Percentiles rank a stretch among this genome's conserved stretches.
Evolutionary conservation across 2,888 invertebrate genomes (phyloP).

Genomic region (Myopa tessellatipennis): DNA sequence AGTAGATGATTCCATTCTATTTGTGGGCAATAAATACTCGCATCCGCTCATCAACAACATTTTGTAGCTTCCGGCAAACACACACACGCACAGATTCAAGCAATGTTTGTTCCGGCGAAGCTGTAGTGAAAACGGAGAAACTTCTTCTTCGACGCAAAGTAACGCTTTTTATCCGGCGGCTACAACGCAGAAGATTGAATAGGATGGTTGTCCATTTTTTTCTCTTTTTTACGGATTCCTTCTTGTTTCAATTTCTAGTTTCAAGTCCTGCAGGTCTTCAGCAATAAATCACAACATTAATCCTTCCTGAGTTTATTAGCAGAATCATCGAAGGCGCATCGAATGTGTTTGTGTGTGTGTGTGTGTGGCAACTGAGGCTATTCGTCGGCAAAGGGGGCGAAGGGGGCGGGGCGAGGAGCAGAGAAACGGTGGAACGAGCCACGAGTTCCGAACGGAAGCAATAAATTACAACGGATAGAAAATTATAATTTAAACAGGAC

Average conservation of each 20-base stretch:
- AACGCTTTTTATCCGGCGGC: too few relatives aligned
- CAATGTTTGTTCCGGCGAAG: background rate
- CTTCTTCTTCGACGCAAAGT: background rate
- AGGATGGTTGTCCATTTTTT: background rate
- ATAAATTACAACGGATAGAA: constrained; percentile 1
- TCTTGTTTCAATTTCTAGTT: constrained; percentile 9
- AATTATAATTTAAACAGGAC: background rate
- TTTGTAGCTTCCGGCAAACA: background rate
- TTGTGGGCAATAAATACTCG: constrained; percentile 6
- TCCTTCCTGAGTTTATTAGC: constrained; percentile 66
- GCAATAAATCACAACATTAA: constrained; percentile 66
- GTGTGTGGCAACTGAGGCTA: background rate
- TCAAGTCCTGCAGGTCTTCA: background rate
- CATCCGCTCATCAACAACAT: constrained; percentile 5
- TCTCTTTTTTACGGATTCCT: background rate
- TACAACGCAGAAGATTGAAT: too few relatives aligned
- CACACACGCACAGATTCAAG: background rate
- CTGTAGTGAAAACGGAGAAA: background rate
- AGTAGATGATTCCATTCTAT: background rate
- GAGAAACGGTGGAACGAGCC: background rate
- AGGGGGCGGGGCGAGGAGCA: background rate
- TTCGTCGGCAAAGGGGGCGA: background rate
- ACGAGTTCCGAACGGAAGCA: background rate
- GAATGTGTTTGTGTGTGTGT: background rate
- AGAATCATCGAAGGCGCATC: constrained; percentile 46